phyloP scores from a whole-genome alignment of 2,888 invertebrate species.

The Luperina testacea region DNA sequence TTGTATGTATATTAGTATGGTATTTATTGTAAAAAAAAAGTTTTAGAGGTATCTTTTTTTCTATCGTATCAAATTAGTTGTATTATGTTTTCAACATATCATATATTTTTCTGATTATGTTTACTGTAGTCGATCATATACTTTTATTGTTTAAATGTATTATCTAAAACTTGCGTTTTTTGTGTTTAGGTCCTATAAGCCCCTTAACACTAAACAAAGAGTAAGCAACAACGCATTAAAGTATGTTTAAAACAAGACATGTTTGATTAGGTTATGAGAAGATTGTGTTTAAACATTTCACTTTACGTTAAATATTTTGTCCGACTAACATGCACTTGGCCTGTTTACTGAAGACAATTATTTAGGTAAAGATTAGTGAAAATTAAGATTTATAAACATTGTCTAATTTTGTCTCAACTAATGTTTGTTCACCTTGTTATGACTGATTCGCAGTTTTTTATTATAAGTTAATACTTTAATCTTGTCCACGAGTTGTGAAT shows the following conservation, averaged over 20 bases:
- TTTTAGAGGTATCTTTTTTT: too few relatives aligned
- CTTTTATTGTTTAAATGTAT: too few relatives aligned
- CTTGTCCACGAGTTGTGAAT: not conserved
- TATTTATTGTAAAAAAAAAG: too few relatives aligned
- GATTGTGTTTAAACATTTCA: slow-evolving; percentile 19
- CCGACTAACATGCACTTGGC: slow-evolving; percentile 35
- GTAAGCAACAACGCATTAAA: not conserved
- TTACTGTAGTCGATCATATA: too few relatives aligned
- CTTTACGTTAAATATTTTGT: slow-evolving; percentile 23
- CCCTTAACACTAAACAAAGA: slow-evolving; percentile 11
- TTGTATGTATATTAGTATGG: too few relatives aligned
- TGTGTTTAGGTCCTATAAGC: too few relatives aligned
- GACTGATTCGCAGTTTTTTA: slow-evolving; percentile 8
- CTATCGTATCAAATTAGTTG: too few relatives aligned
- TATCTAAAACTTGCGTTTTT: too few relatives aligned
- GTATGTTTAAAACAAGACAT: slow-evolving; percentile 36
- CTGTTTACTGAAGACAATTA: slow-evolving; percentile 28
- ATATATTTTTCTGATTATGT: too few relatives aligned
- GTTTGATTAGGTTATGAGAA: slow-evolving; percentile 16
- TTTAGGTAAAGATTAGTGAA: slow-evolving; percentile 47
- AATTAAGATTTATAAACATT: slow-evolving; percentile 31
- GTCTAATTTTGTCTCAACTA: not conserved
- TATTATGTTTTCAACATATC: too few relatives aligned
- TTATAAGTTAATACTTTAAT: slow-evolving; percentile 28
- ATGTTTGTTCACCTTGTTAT: slow-evolving; percentile 19